These are phyloP conservation scores for Actinemys pallida DNA, from an alignment of 2,113 vertebrate genomes.

Conservation along the genomic window DNA sequence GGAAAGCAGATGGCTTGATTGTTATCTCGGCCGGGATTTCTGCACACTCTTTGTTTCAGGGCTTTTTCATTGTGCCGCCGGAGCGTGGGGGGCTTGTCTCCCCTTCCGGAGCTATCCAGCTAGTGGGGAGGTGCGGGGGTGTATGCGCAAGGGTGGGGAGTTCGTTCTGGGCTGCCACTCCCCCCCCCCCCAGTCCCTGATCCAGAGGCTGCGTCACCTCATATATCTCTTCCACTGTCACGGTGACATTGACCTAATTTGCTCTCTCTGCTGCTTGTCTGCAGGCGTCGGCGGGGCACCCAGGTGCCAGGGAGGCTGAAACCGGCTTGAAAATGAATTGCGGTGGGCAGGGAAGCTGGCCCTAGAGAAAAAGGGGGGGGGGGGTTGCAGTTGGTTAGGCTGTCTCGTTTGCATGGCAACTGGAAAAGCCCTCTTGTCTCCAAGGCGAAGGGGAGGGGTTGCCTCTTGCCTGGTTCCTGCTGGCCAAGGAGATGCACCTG, in stretches of 20 bases:
- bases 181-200: neutral
- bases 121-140: neutral
- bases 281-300: neutral
- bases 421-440: neutral
- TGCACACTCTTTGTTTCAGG: neutral
- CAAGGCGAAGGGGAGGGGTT: neutral
- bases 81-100: neutral
- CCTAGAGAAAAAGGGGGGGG: neutral
- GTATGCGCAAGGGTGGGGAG: no score
- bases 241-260: conserved; percentile 27
- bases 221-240: neutral
- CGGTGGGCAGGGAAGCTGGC: neutral
- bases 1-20: neutral
- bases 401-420: neutral
- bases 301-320: conserved; percentile 7
- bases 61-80: neutral
- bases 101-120: no score
- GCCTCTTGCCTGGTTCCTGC: neutral
- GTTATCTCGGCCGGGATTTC: neutral
- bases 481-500: neutral
- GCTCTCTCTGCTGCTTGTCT: neutral
- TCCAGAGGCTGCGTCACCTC: neutral
- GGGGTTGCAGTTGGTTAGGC: neutral
- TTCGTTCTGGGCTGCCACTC: neutral
- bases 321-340: neutral